These are phyloP conservation scores for Pseudomyrmex pallidus DNA, from an alignment of 1,140 invertebrate species.

Conservation along the genomic window DNA sequence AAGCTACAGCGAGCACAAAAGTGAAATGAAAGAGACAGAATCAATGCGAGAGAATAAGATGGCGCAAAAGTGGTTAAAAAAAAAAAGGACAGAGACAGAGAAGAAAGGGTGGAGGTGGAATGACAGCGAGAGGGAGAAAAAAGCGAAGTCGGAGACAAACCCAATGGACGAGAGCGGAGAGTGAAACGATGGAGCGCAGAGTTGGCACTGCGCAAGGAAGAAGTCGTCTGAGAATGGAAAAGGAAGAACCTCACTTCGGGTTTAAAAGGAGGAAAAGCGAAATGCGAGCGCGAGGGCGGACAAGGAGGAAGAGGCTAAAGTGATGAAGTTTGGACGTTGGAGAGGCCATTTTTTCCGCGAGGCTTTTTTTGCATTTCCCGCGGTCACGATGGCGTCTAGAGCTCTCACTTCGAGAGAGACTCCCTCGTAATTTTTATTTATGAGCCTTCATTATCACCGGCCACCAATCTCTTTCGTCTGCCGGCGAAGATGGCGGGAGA, in stretches of 20 bases:
- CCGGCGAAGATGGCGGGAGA: neutral
- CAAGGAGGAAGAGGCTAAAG: conserved; percentile 40
- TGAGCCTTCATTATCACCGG: conserved; percentile 69
- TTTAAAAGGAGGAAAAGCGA: conserved; percentile 32
- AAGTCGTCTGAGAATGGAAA: conserved; percentile 28
- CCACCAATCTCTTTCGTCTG: conserved; percentile 64
- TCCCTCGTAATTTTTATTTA: conserved; percentile 75
- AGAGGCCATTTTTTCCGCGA: conserved; percentile 64
- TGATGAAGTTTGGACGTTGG: conserved; percentile 73
- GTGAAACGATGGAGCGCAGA: neutral
- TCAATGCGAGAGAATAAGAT: neutral
- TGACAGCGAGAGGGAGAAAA: conserved; percentile 7
- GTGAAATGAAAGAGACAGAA: conserved; percentile 35
- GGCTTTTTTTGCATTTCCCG: conserved; percentile 48
- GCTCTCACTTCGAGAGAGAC: neutral
- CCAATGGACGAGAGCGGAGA: conserved; percentile 15
- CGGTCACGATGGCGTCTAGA: neutral
- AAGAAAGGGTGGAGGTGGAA: neutral
- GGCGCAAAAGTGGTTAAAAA: conserved; percentile 32
- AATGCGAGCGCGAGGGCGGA: neutral
- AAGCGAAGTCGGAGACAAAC: neutral
- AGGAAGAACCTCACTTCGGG: neutral
- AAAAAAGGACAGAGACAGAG: neutral
- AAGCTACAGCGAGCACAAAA: conserved; percentile 13
- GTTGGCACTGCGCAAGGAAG: conserved; percentile 14